Conservation (phyloP, 2,797 vertebrate genomes). For the Cossypha niveicapilla region DNA sequence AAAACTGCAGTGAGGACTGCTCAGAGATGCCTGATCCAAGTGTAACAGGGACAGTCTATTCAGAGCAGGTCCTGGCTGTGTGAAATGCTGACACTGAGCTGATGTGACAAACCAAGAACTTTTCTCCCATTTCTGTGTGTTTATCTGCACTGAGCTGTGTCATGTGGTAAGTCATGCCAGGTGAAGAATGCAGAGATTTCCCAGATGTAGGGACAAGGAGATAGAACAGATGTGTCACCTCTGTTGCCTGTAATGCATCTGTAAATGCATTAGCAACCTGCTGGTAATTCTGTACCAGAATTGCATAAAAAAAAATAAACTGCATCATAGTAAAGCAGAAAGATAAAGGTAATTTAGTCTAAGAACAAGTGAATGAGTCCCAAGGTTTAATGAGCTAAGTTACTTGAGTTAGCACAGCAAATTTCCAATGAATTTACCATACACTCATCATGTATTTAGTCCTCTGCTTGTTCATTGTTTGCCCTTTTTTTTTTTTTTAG, state of each 20-base stretch:
- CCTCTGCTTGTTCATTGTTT: background rate
- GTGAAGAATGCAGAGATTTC: constrained; percentile 6
- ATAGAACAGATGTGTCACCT: background rate
- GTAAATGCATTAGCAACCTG: background rate
- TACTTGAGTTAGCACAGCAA: background rate
- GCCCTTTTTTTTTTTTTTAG: rapidly evolving
- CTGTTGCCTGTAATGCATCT: background rate
- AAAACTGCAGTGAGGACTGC: background rate
- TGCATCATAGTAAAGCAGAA: background rate
- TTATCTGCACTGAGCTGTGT: background rate
- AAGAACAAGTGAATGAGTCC: background rate
- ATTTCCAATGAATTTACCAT: background rate
- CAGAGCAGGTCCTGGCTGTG: background rate
- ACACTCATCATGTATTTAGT: background rate
- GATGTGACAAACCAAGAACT: constrained; percentile 11
- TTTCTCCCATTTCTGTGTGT: background rate
- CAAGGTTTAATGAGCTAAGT: background rate
- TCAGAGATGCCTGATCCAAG: background rate
- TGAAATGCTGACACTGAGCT: background rate
- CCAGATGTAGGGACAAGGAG: background rate
- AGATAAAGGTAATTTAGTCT: background rate
- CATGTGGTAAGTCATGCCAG: background rate
- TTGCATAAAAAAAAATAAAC: background rate
- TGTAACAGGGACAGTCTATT: background rate
- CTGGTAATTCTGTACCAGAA: background rate